These are phyloP conservation scores for Cyanistes caeruleus DNA, from an alignment of 2,113 vertebrate species.

Conservation along the genomic window DNA sequence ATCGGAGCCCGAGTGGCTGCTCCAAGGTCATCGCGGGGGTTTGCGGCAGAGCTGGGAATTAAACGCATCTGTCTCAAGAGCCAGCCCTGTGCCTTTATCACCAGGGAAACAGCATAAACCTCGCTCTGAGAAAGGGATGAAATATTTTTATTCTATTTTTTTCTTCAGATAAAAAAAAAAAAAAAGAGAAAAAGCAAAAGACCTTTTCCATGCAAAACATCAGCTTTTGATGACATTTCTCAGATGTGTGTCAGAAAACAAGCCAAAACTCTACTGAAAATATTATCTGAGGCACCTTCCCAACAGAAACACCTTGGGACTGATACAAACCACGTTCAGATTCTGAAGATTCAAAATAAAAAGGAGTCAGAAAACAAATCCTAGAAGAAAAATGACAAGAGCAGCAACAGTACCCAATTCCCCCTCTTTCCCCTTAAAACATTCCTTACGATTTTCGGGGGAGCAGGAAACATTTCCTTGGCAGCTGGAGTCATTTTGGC, in stretches of 20 bases:
- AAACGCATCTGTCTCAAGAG: not conserved
- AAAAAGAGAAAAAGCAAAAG: not conserved
- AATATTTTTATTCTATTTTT: not conserved
- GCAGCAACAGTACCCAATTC: not conserved
- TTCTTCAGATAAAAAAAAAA: not conserved
- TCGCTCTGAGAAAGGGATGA: not conserved
- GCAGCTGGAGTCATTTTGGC: not conserved
- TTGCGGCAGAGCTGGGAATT: not conserved
- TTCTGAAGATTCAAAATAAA: not conserved
- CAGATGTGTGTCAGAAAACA: slow-evolving; percentile 21
- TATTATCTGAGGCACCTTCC: slow-evolving; percentile 24
- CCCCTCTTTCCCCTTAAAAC: not conserved
- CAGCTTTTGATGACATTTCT: slow-evolving; percentile 40
- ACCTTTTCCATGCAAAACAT: slow-evolving; percentile 2
- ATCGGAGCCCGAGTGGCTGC: not conserved
- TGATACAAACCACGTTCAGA: not conserved
- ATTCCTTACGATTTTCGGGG: not conserved
- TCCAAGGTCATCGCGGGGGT: slow-evolving; percentile 22
- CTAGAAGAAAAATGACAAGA: not conserved
- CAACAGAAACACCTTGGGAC: slow-evolving; percentile 6
- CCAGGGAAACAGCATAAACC: slow-evolving; percentile 52
- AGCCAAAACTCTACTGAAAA: slow-evolving; percentile 41
- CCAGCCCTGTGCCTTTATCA: slow-evolving; percentile 22
- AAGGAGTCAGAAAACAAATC: not conserved
- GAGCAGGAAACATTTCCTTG: not conserved